Conservation (phyloP, 2,888 invertebrate genomes). For the Cerastoderma edule region DNA sequence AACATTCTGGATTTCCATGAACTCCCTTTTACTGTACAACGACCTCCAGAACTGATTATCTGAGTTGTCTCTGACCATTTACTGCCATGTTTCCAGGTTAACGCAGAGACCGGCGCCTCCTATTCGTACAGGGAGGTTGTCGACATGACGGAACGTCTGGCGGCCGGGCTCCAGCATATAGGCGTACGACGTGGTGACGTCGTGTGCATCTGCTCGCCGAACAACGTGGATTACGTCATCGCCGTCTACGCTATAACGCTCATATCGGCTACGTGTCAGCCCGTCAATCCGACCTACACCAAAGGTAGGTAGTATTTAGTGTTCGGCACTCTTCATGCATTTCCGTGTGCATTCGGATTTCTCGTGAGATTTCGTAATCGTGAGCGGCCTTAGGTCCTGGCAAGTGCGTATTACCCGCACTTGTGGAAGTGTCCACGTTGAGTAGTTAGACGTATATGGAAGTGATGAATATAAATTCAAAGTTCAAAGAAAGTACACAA, state of each 20-base stretch:
- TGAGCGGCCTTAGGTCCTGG: too few relatives aligned
- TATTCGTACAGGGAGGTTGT: slow-evolving; percentile 39
- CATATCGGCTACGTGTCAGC: slow-evolving; percentile 48
- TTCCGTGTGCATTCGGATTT: not conserved
- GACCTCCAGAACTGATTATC: slow-evolving; percentile 6
- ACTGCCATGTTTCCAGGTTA: slow-evolving; percentile 27
- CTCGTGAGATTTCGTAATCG: not conserved
- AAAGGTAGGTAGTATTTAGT: slow-evolving; percentile 36
- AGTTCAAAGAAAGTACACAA: not conserved
- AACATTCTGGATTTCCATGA: not conserved
- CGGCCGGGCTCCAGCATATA: slow-evolving; percentile 44
- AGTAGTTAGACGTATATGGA: not conserved
- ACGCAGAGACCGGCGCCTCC: slow-evolving; percentile 27
- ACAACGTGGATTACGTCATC: slow-evolving; percentile 51
- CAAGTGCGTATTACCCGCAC: too few relatives aligned
- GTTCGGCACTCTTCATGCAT: not conserved
- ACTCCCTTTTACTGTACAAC: not conserved
- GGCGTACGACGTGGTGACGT: slow-evolving; percentile 57
- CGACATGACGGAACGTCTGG: slow-evolving; percentile 27
- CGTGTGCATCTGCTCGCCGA: slow-evolving; percentile 51
- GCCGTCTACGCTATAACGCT: slow-evolving; percentile 48
- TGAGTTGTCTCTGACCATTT: slow-evolving; percentile 33
- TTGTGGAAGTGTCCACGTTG: too few relatives aligned
- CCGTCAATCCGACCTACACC: slow-evolving; percentile 55
- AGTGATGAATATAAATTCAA: not conserved